These are phyloP conservation scores for Buceros bicornis DNA, from an alignment of 2,797 vertebrate species.

Conservation along the genomic window DNA sequence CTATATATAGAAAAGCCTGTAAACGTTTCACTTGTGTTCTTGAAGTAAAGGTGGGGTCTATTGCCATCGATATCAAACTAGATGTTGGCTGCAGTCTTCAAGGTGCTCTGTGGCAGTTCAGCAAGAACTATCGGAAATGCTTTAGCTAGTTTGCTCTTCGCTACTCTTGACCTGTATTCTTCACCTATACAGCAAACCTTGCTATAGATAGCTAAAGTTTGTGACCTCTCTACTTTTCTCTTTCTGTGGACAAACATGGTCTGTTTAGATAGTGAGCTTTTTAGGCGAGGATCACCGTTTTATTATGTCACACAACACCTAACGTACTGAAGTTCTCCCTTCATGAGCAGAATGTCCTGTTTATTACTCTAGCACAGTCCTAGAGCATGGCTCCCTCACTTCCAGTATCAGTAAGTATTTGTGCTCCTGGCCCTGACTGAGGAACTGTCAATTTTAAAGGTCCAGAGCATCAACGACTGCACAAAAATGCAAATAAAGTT, in stretches of 20 bases:
- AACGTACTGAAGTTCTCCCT: background rate
- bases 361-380: background rate
- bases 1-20: constrained; percentile 29
- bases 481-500: background rate
- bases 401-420: background rate
- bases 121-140: background rate
- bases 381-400: background rate
- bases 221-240: background rate
- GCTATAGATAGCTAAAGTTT: background rate
- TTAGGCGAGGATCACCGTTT: background rate
- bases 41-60: background rate
- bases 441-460: background rate
- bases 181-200: background rate
- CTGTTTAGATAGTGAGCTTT: background rate
- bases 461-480: background rate
- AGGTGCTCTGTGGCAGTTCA: background rate
- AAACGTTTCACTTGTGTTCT: background rate
- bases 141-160: background rate
- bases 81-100: background rate
- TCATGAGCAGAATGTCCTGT: background rate
- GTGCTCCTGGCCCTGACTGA: background rate
- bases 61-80: background rate
- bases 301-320: background rate
- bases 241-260: background rate
- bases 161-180: background rate